Percentiles rank a stretch among this genome's conserved stretches.
phyloP scores from a whole-genome alignment of 2,113 vertebrate species.

The Herpetotheres cachinnans region DNA sequence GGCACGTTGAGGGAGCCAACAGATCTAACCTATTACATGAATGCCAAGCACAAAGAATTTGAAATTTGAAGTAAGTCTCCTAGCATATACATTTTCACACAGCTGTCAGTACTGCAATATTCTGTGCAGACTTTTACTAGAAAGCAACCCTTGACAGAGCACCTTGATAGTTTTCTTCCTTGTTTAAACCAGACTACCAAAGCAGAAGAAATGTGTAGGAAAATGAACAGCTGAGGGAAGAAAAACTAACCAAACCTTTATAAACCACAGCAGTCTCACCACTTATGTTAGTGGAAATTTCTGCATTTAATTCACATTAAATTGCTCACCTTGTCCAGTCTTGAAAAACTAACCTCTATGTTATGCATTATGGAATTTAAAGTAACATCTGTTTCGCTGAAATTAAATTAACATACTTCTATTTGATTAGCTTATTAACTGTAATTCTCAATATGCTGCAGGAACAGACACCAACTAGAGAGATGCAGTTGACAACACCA shows the following conservation, averaged over 20 bases:
- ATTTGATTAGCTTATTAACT: conserved; percentile 60
- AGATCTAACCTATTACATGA: background rate
- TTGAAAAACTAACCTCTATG: conserved; percentile 12
- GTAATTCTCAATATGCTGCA: conserved; percentile 54
- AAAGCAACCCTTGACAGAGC: background rate
- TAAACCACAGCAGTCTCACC: background rate
- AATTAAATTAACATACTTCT: conserved; percentile 58
- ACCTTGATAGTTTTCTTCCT: background rate
- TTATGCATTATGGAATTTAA: conserved; percentile 21
- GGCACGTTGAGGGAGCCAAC: background rate
- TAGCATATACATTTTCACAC: background rate
- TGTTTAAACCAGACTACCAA: background rate
- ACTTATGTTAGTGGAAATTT: background rate
- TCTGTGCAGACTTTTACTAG: background rate
- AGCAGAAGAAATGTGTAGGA: background rate
- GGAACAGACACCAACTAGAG: conserved; percentile 16
- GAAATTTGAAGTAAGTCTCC: background rate
- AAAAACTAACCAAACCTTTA: background rate
- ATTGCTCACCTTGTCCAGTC: background rate
- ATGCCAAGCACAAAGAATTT: background rate
- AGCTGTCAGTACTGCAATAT: background rate
- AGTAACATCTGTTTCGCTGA: conserved; percentile 38
- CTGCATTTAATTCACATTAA: background rate
- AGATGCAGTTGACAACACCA: conserved; percentile 42
- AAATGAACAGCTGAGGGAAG: background rate